Base-by-base conservation (phyloP, 2,797 vertebrate species). In the Otus scops region DNA sequence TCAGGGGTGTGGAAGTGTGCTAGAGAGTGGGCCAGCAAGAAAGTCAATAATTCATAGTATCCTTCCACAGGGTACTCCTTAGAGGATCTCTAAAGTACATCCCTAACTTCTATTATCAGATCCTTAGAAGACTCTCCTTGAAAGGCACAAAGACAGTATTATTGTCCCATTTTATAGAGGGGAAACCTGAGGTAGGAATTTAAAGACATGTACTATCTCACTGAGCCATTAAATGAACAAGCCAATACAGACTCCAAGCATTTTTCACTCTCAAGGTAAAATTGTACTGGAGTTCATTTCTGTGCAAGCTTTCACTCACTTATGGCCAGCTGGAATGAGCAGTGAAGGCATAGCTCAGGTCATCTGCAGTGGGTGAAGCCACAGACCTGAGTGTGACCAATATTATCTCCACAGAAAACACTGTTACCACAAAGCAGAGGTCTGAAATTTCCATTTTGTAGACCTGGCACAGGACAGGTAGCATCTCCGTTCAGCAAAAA, bases 101-200 rank as follows among this genome's bases (percentile, higher is more conserved):
- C 61, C 26, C 63, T 67, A 67, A 89, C 84, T 87, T 91, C 89
- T 94, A 85, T 76, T 94, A 89, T 73, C 82, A 82, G 75, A 69
- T 88, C 60, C 71, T 85, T 89, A 77, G 74, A 82, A 93, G 67
- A 20, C 23, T 85, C 82, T 85, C 73, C 64, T 91, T 91, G 92
- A 91, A 81, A 91, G 67, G 74, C 69, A 88, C 54, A 7, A 53
- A 87, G 71, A 71, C 67, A 88, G 75, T 65, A 79, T 85, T 96
- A 89, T 47, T 88, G 71, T 85, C 82, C 71, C 71, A 82, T 85
- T 94, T 94, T 93, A 95, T 75, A 51, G 82, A 85, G 34, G 47
- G 47, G 71, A 93, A 96, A 88, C 34, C 54, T 38, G 54, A 91
- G 59, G 79, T 38, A 89, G 82, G 88, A 88, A 82, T 88, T 91